Conservation (phyloP, 2,113 vertebrate species). For the Archocentrus centrarchus region DNA sequence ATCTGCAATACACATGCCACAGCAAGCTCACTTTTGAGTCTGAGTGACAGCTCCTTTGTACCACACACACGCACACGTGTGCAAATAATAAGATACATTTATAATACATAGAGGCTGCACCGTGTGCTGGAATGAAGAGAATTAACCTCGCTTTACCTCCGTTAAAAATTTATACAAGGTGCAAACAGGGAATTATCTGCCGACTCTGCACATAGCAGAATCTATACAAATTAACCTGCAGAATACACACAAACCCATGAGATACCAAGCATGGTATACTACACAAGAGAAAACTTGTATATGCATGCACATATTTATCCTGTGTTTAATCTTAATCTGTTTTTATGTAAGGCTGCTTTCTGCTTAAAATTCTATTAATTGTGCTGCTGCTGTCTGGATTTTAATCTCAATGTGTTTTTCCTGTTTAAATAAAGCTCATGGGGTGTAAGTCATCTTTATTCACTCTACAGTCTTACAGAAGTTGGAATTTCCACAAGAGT, state of each 20-base stretch:
- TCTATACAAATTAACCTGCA: constrained; percentile 3
- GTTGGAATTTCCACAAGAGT: not conserved
- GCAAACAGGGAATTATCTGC: not conserved
- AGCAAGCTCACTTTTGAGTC: constrained; percentile 19
- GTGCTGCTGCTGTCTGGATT: too few relatives aligned
- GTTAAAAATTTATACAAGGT: constrained; percentile 9
- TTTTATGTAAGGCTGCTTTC: too few relatives aligned
- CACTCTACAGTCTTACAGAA: not conserved
- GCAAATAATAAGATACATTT: constrained; percentile 1
- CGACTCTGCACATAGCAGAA: not conserved
- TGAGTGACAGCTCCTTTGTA: not conserved
- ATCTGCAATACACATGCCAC: not conserved
- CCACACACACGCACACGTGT: not conserved
- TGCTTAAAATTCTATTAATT: too few relatives aligned
- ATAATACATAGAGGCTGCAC: constrained; percentile 12
- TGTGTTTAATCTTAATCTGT: too few relatives aligned
- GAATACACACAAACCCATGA: not conserved
- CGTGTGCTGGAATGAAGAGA: not conserved
- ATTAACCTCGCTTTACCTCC: not conserved
- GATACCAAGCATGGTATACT: not conserved
- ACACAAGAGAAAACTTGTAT: not conserved
- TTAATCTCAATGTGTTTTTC: too few relatives aligned
- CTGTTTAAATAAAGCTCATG: too few relatives aligned
- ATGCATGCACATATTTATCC: not conserved
- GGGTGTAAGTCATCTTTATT: too few relatives aligned